These are phyloP conservation scores for Phylloscopus collybita DNA, from an alignment of 2,797 vertebrate species.

Conservation along the genomic window DNA sequence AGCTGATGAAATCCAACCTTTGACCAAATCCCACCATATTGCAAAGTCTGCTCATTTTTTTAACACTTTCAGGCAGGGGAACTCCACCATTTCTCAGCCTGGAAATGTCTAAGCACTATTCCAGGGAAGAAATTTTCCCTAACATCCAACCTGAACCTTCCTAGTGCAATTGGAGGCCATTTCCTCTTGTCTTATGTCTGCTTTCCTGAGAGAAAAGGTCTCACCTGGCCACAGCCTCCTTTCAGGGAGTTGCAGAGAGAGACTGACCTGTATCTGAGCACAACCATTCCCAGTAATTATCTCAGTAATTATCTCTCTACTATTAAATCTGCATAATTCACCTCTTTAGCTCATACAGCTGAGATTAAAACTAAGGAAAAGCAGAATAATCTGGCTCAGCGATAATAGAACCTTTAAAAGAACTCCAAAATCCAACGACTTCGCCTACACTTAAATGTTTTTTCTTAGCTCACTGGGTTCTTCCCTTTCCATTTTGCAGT, in stretches of 20 bases:
- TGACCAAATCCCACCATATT: neutral
- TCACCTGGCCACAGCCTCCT: neutral
- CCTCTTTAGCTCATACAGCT: accelerated
- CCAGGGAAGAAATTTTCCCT: neutral
- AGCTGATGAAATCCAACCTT: neutral
- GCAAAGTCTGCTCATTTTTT: neutral
- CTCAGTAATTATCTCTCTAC: neutral
- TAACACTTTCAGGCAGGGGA: neutral
- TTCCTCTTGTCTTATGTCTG: neutral
- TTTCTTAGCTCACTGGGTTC: neutral
- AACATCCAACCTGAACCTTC: neutral
- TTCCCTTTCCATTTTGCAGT: conserved; percentile 71
- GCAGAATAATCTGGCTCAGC: neutral
- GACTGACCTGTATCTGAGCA: neutral
- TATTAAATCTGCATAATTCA: accelerated
- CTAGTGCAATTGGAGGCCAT: neutral
- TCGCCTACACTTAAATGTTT: accelerated
- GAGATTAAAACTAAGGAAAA: neutral
- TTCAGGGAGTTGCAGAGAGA: neutral
- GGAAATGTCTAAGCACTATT: neutral
- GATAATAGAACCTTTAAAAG: neutral
- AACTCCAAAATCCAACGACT: neutral
- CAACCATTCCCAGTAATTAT: neutral
- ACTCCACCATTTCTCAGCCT: neutral
- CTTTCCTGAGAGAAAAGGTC: neutral